These are phyloP conservation scores for Fukomys damarensis DNA, from an alignment of 2,113 vertebrate species.

Conservation along the genomic window DNA sequence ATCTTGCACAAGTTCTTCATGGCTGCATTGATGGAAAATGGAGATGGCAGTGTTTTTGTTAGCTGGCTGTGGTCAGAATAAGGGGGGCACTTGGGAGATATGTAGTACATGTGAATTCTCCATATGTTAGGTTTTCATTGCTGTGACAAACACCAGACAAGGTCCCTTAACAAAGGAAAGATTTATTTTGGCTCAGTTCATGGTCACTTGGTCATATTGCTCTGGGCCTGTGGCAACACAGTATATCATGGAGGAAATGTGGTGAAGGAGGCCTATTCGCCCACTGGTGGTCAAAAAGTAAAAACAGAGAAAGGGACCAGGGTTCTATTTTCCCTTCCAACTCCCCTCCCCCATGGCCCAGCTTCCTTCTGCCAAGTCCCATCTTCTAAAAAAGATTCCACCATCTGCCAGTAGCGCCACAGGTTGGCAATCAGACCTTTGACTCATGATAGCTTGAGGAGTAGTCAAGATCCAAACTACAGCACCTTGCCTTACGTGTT, in stretches of 20 bases:
- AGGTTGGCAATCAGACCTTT: not conserved
- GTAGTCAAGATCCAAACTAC: not conserved
- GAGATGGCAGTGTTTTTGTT: not conserved
- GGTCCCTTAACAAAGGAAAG: not conserved
- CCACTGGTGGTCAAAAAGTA: not conserved
- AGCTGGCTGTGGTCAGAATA: not conserved
- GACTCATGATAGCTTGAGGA: not conserved
- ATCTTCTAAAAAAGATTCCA: not conserved
- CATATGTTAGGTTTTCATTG: not conserved
- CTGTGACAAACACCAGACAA: not conserved
- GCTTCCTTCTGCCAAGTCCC: not conserved
- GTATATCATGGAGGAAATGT: not conserved
- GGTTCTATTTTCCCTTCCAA: not conserved
- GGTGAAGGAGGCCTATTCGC: not conserved
- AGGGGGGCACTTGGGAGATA: not conserved
- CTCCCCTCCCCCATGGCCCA: not conserved
- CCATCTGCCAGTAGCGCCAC: not conserved
- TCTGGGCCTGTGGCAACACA: not conserved
- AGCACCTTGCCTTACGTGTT: not conserved
- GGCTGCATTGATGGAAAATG: not conserved
- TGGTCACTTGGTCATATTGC: not conserved
- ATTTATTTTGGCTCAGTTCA: not conserved
- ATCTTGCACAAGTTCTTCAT: not conserved
- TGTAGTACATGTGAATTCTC: not conserved
- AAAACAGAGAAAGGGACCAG: no score